phyloP scores from a whole-genome alignment of 2,797 vertebrate species.

The Ctenochaetus hawaiiensis region DNA sequence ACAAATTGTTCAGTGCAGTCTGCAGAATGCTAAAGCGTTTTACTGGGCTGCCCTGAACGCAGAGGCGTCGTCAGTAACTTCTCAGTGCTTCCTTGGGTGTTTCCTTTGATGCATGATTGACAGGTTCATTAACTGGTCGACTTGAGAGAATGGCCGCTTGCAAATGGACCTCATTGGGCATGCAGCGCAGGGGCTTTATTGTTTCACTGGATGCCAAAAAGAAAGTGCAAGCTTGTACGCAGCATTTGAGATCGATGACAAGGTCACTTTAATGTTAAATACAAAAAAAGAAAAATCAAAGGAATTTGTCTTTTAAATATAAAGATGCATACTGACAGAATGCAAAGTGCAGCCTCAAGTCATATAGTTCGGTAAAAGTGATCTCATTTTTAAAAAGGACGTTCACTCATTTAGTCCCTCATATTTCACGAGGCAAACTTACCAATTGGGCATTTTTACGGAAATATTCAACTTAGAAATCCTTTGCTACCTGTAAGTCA shows the following conservation, averaged over 20 bases:
- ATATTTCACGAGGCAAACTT: not conserved
- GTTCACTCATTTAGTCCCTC: not conserved
- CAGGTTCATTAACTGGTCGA: conserved; percentile 48
- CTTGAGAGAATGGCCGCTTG: conserved; percentile 40
- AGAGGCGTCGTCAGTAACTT: conserved; percentile 5
- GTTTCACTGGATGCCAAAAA: conserved; percentile 23
- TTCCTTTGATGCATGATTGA: conserved; percentile 44
- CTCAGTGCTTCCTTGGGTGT: not conserved
- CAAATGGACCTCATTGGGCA: conserved; percentile 25
- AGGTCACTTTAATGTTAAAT: conserved; percentile 26
- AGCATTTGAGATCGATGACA: conserved; percentile 8
- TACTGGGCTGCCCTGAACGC: not conserved
- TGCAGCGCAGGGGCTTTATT: conserved; percentile 7
- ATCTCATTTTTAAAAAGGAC: not conserved
- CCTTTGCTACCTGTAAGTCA: not conserved
- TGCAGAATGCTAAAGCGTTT: not conserved
- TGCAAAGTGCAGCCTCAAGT: not conserved
- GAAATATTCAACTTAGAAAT: not conserved
- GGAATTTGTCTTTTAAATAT: conserved; percentile 6
- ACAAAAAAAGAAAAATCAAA: conserved; percentile 22
- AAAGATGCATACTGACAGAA: not conserved
- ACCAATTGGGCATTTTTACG: not conserved
- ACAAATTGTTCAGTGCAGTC: not conserved
- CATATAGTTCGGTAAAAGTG: not conserved
- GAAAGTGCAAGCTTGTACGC: conserved; percentile 5